A percentile compares a stretch with the other conserved stretches of the same genome.
Evolutionary conservation across 2,888 invertebrate genomes (phyloP).

Genomic region (Synergus itoensis): DNA sequence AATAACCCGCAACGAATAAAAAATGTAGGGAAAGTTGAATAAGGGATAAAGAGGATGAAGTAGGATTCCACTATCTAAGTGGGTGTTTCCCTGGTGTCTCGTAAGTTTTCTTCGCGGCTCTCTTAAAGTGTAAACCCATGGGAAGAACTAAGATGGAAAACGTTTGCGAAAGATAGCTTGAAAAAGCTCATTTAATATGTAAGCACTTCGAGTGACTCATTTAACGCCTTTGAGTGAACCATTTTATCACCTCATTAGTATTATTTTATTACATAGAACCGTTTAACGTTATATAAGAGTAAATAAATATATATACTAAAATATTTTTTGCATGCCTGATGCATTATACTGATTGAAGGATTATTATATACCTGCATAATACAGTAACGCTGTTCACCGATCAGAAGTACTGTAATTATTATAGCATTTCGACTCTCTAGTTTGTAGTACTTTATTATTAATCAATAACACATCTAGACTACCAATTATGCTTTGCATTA

Average conservation of each 20-base stretch:
- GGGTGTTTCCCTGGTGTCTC: conserved; percentile 67
- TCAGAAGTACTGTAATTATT: not conserved
- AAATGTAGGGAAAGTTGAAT: conserved; percentile 44
- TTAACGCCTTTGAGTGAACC: conserved; percentile 32
- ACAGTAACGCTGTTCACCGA: not conserved
- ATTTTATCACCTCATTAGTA: not conserved
- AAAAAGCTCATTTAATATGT: conserved; percentile 51
- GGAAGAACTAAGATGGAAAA: conserved; percentile 49
- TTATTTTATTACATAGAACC: not conserved
- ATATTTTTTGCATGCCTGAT: no score
- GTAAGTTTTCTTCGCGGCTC: conserved; percentile 66
- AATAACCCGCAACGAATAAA: not conserved
- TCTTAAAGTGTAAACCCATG: conserved; percentile 65
- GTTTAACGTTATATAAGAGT: not conserved
- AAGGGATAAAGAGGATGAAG: conserved; percentile 52
- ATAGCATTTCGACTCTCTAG: not conserved
- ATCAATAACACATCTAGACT: conserved; percentile 15
- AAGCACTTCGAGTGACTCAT: conserved; percentile 39
- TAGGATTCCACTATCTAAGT: conserved; percentile 69
- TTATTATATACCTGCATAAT: not conserved
- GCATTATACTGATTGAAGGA: not conserved
- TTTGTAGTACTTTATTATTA: not conserved
- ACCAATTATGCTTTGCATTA: conserved; percentile 5
- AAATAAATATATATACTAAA: no score
- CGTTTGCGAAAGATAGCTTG: conserved; percentile 44